phyloP scores from a whole-genome alignment of 1,140 invertebrate genomes.

The Drosophila triauraria region DNA sequence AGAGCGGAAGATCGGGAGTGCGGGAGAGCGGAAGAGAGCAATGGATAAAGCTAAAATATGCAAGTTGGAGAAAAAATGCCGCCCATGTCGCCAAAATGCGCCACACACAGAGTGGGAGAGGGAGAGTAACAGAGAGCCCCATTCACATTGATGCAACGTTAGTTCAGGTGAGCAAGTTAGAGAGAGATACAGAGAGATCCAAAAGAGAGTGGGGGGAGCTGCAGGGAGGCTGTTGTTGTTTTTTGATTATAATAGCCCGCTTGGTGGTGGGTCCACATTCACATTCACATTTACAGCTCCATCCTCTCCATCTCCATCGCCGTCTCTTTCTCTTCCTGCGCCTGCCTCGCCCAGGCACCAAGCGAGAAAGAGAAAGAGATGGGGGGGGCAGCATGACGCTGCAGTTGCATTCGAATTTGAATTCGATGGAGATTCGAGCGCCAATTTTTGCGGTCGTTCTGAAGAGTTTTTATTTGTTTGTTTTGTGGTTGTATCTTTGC shows the following conservation, averaged over 20 bases:
- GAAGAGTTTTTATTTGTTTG: conserved; percentile 37
- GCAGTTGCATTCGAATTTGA: conserved; percentile 71
- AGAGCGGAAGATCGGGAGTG: conserved; percentile 52
- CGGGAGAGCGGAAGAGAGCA: conserved; percentile 55
- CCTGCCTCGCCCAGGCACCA: conserved; percentile 4
- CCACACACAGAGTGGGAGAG: conserved; percentile 65
- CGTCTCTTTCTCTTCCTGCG: conserved; percentile 1
- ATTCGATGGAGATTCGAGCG: conserved; percentile 61
- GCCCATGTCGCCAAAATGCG: conserved; percentile 79
- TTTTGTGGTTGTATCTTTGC: conserved; percentile 12
- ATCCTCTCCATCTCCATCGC: conserved; percentile 6
- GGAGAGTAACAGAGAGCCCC: conserved; percentile 22
- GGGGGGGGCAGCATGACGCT: conserved; percentile 47
- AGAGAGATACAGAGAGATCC: conserved; percentile 8
- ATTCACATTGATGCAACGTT: conserved; percentile 69
- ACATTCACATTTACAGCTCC: conserved; percentile 37
- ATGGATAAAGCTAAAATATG: conserved; percentile 73
- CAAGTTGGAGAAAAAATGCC: conserved; percentile 67
- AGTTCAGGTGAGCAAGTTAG: conserved; percentile 63
- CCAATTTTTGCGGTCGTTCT: conserved; percentile 65
- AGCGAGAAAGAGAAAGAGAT: not conserved
- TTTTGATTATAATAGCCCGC: conserved; percentile 78
- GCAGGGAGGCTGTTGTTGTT: conserved; percentile 39
- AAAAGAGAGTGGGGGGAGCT: not conserved
- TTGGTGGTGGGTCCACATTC: conserved; percentile 67